Conservation (phyloP, 1,140 invertebrate species). For the Adelges cooleyi region DNA sequence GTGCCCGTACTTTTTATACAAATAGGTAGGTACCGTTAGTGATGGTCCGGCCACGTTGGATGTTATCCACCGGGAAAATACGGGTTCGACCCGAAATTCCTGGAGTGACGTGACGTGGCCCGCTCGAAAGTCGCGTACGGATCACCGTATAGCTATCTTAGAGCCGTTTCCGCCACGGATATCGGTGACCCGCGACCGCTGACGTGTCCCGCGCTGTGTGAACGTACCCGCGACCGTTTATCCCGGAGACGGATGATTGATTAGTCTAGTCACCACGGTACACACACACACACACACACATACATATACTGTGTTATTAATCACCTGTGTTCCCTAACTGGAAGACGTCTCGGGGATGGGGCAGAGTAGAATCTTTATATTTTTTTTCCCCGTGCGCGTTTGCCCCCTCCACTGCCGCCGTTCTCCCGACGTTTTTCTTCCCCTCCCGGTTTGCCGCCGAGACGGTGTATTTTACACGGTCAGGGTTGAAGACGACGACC, state of each 20-base stretch:
- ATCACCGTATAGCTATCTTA: too few relatives aligned
- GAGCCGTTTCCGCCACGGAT: too few relatives aligned
- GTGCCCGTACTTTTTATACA: too few relatives aligned
- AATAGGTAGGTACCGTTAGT: too few relatives aligned
- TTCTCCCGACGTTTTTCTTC: too few relatives aligned
- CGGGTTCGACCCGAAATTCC: too few relatives aligned
- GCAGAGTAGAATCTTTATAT: not conserved
- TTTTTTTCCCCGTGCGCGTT: not conserved
- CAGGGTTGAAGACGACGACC: not conserved
- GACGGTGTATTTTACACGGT: conserved; percentile 25
- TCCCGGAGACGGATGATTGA: conserved; percentile 18
- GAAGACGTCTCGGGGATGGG: conserved; percentile 3
- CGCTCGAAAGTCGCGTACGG: too few relatives aligned
- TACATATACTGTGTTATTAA: conserved; percentile 21
- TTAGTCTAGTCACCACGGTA: not conserved
- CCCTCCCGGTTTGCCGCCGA: not conserved
- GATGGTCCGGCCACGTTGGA: too few relatives aligned
- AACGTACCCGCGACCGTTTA: not conserved
- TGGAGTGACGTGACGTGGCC: too few relatives aligned
- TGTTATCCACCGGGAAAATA: too few relatives aligned
- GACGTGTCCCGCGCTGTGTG: not conserved
- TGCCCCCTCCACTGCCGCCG: not conserved
- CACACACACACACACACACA: not conserved
- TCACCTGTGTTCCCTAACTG: conserved; percentile 13
- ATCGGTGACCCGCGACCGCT: too few relatives aligned